These are phyloP conservation scores for Tapera naevia DNA, from an alignment of 2,797 vertebrate genomes.

Conservation along the genomic window DNA sequence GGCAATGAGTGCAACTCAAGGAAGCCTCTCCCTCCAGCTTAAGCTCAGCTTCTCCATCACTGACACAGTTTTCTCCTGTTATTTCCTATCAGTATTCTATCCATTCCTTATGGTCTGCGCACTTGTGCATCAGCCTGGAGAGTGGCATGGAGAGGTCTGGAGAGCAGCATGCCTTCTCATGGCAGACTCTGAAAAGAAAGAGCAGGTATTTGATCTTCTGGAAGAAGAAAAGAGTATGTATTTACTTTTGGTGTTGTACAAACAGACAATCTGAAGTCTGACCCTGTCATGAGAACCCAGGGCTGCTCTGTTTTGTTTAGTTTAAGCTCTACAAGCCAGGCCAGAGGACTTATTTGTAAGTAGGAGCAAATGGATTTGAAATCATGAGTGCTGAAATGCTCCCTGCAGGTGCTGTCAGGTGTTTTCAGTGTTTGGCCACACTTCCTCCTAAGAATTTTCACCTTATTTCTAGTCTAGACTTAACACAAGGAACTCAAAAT, in stretches of 20 bases:
- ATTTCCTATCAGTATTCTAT: background rate
- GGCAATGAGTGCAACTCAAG: background rate
- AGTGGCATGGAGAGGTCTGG: background rate
- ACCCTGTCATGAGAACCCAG: background rate
- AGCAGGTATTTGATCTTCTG: background rate
- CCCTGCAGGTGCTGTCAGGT: background rate
- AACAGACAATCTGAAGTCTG: background rate
- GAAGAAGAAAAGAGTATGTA: background rate
- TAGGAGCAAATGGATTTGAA: background rate
- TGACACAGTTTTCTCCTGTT: background rate
- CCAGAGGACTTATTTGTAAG: background rate
- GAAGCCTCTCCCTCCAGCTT: background rate
- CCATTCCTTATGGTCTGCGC: background rate
- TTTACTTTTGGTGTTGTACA: background rate
- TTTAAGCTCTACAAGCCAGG: background rate
- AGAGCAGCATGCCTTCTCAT: background rate
- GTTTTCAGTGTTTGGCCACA: background rate
- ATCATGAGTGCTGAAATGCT: background rate
- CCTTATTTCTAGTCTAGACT: background rate
- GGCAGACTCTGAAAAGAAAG: background rate
- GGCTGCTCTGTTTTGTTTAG: background rate
- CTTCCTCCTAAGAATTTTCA: background rate
- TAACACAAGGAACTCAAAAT: too few relatives aligned
- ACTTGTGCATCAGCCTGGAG: background rate
- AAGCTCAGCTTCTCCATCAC: background rate